phyloP scores from a whole-genome alignment of 2,113 vertebrate species.

The Pagrus major region DNA sequence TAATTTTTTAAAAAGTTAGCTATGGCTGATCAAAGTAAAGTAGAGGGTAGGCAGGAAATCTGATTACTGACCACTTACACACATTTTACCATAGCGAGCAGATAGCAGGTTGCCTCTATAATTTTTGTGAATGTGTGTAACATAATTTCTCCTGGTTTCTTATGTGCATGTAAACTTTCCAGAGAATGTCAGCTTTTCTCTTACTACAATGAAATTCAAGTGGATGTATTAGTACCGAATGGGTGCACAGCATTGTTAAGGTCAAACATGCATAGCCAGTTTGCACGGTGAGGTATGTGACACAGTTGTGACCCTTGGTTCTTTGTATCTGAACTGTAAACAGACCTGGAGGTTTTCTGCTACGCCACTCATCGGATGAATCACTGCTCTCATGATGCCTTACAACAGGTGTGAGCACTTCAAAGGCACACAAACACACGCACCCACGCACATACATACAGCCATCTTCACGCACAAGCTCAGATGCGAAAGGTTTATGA shows the following conservation, averaged over 20 bases:
- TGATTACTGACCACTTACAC: no score
- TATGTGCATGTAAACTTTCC: not conserved
- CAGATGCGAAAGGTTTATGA: conserved; percentile 39
- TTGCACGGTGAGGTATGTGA: conserved; percentile 11
- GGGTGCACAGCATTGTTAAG: conserved; percentile 11
- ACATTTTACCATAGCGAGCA: not conserved
- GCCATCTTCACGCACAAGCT: conserved; percentile 25
- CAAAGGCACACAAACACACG: conserved; percentile 30
- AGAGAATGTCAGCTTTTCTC: not conserved
- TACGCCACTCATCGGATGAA: conserved; percentile 55
- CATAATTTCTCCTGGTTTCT: not conserved
- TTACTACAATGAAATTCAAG: conserved; percentile 39
- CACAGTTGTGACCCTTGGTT: conserved; percentile 39
- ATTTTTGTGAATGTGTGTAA: not conserved
- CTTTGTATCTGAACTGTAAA: conserved; percentile 62
- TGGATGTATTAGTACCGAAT: not conserved
- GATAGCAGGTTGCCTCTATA: not conserved
- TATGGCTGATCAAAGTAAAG: no score
- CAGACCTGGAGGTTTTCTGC: conserved; percentile 52
- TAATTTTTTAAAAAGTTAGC: no score
- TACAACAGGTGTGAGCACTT: conserved; percentile 79
- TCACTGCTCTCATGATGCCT: conserved; percentile 59
- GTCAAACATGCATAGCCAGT: conserved; percentile 13
- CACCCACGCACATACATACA: conserved; percentile 1
- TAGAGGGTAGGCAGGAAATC: no score